Conservation (phyloP, 1,140 invertebrate genomes). For the Bilobella aurantiaca region DNA sequence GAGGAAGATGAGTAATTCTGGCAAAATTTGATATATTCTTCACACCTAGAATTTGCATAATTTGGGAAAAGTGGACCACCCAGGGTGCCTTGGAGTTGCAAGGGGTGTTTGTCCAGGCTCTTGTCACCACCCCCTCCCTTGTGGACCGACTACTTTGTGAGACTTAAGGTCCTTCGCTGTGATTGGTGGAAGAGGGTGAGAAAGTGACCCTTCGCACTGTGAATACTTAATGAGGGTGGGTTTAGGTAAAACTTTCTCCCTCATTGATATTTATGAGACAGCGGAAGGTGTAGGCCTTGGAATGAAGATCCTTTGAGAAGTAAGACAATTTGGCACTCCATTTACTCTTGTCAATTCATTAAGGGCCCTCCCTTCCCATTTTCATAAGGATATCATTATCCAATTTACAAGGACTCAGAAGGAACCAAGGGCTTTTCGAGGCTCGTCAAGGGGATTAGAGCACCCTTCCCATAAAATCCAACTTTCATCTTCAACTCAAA, state of each 20-base stretch:
- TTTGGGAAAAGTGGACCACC: no score
- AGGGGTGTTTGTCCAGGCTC: no score
- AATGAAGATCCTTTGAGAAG: background rate
- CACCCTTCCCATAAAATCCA: no score
- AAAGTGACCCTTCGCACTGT: background rate
- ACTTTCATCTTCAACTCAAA: no score
- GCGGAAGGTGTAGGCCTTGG: background rate
- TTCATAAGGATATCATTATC: constrained; percentile 9
- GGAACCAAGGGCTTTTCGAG: no score
- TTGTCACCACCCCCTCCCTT: background rate
- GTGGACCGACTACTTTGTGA: no score
- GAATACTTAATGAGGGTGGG: background rate
- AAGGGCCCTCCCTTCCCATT: background rate
- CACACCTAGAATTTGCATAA: no score
- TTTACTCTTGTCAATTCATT: constrained; percentile 5
- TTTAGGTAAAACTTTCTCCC: background rate
- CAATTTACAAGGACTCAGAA: constrained; percentile 2
- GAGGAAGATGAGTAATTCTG: no score
- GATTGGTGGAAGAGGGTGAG: background rate
- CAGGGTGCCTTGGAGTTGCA: no score
- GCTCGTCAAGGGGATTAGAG: no score
- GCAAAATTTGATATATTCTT: no score
- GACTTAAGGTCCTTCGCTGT: no score
- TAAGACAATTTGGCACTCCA: constrained; percentile 1
- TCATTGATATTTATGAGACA: constrained; percentile 1